phyloP scores from a whole-genome alignment of 2,888 invertebrate species.

The Rhimphoctona megacephalus region DNA sequence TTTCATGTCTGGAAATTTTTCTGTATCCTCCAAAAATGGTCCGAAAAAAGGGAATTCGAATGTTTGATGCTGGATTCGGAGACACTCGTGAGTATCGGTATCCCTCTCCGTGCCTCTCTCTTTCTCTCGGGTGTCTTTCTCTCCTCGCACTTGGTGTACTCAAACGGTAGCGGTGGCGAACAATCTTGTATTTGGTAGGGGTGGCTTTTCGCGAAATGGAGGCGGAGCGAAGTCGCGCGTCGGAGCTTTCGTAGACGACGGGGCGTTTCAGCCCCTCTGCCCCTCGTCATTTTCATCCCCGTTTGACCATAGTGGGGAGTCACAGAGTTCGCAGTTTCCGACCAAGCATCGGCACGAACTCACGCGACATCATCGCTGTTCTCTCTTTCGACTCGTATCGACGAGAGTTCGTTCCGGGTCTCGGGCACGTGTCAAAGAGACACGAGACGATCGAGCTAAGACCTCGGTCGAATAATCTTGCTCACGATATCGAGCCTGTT shows the following conservation, averaged over 20 bases:
- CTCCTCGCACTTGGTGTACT: constrained; percentile 33
- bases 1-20: background rate
- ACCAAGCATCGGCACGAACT: constrained; percentile 79
- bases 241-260: constrained; percentile 69
- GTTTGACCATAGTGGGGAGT: constrained; percentile 77
- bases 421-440: background rate
- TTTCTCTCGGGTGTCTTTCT: background rate
- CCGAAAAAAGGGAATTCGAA: constrained; percentile 5
- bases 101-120: constrained; percentile 10
- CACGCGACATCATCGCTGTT: constrained; percentile 73
- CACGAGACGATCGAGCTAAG: constrained; percentile 1
- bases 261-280: constrained; percentile 70
- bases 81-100: constrained; percentile 30
- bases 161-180: constrained; percentile 59
- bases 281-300: constrained; percentile 74
- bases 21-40: background rate
- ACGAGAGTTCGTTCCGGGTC: constrained; percentile 14
- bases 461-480: background rate
- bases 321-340: constrained; percentile 80
- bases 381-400: constrained; percentile 20
- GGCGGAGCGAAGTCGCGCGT: constrained; percentile 83
- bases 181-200: constrained; percentile 69
- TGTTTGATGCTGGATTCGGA: constrained; percentile 17
- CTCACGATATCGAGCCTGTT: background rate
- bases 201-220: constrained; percentile 75